Evolutionary conservation across 2,888 invertebrate genomes (phyloP), one percentile per base, ranked within the genome.

Genomic region (Rhingia campestris): DNA sequence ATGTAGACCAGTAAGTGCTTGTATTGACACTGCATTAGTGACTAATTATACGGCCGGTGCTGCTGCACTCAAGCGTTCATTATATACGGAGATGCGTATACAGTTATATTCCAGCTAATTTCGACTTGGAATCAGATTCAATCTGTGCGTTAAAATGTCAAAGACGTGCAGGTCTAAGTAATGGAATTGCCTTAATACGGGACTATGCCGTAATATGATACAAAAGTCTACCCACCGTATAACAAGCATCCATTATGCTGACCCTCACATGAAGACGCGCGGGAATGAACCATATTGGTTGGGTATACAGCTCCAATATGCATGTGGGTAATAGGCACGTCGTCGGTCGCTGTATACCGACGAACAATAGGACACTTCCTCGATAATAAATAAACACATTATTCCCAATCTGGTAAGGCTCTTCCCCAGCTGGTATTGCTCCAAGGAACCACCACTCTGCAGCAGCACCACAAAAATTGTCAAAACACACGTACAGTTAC

Each of bases 321-420:
- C 82, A 84, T 82, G 77, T 82, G 77, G 79, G 79, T 70, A 74
- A 74, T 81, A 43, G 58, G 45, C 51, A 30, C 49, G 45, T 56
- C 49, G 45, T 56, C 47, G 59, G 43, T 45, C 43, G 63, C 53
- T 61, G 66, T 51, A 22, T 22, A 67, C 51, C 77, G 56, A 49
- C 81, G 49, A 76, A 86, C 86, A 87, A 87, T 86, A 86, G 85
- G 74, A 73, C 82, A 85, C 86, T 86, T 86, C 86, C 86, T 82
- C 76, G 64, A 86, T 85, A 86, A 86, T 86, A 87, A 87, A 86
- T 87, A 86, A 86, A 87, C 86, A 86, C 86, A 85, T 87, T 86
- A 86, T 86, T 86, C 85, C 86, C 86, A 86, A 86, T 86, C 81
- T 69, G 86, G 87, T 43, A 80, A 67, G 41, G 75, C 33, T 74